Percentiles rank a stretch among this genome's conserved stretches.
Evolutionary conservation across 2,113 vertebrate species (phyloP).

Genomic region (Pyxicephalus adspersus): DNA sequence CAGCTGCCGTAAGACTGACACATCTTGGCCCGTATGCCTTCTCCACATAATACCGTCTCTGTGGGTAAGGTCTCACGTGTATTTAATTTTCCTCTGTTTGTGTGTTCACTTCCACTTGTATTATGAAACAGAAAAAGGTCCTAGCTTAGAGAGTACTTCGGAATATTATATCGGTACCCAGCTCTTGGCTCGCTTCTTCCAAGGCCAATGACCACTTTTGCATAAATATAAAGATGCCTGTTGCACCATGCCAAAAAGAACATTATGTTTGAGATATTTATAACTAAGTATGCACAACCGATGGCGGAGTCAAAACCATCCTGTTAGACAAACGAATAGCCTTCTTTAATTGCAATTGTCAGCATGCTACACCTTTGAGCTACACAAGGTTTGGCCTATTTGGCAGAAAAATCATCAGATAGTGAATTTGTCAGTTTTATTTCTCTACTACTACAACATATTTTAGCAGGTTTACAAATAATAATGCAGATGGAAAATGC

Average conservation of each 20-base stretch:
- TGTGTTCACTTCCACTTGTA: slow-evolving; percentile 1
- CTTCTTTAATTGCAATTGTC: too few relatives aligned
- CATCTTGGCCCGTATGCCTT: background rate
- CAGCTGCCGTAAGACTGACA: slow-evolving; percentile 25
- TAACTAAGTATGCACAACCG: slow-evolving; percentile 4
- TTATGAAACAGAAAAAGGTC: slow-evolving; percentile 36
- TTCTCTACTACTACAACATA: too few relatives aligned
- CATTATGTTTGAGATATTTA: slow-evolving; percentile 29
- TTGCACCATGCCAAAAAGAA: slow-evolving; percentile 25
- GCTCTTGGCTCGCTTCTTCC: background rate
- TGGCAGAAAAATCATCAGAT: too few relatives aligned
- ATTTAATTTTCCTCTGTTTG: slow-evolving; percentile 36
- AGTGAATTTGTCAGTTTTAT: too few relatives aligned
- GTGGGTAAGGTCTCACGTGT: slow-evolving; percentile 32
- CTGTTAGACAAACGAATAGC: background rate
- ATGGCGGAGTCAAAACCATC: background rate
- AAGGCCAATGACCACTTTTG: background rate
- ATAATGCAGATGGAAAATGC: too few relatives aligned
- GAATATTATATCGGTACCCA: slow-evolving; percentile 43
- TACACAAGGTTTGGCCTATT: too few relatives aligned
- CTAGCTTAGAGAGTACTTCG: background rate
- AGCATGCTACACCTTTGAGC: too few relatives aligned
- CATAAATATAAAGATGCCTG: background rate
- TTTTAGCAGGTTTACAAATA: too few relatives aligned
- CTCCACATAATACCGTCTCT: slow-evolving; percentile 23